phyloP scores from a whole-genome alignment of 1,140 invertebrate genomes.

The Sarcophaga bullata region DNA sequence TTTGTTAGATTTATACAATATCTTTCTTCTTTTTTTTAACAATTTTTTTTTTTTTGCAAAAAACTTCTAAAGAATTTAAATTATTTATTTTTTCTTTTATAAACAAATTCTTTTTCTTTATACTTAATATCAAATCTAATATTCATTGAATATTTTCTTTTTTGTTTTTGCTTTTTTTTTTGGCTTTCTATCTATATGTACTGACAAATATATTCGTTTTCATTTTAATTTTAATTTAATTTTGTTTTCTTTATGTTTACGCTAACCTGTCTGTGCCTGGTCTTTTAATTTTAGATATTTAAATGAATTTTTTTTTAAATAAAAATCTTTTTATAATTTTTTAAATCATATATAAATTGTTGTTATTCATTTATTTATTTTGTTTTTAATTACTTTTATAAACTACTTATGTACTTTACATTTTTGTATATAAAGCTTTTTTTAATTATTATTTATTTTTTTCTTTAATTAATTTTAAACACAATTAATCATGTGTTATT shows the following conservation, averaged over 20 bases:
- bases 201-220: not conserved
- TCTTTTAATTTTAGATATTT: not conserved
- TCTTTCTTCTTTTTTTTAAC: not conserved
- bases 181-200: not conserved
- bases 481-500: not conserved
- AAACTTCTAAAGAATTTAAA: too few species aligned
- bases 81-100: not conserved
- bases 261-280: too few species aligned
- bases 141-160: not conserved
- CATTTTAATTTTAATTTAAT: not conserved
- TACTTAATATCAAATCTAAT: not conserved
- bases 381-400: not conserved
- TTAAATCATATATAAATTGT: too few species aligned
- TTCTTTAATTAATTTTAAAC: not conserved
- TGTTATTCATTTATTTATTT: constrained; percentile 1
- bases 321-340: not conserved
- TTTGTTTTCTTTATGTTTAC: not conserved
- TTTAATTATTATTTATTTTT: constrained; percentile 29
- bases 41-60: not conserved
- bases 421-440: constrained; percentile 39
- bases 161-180: not conserved
- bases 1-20: constrained; percentile 3
- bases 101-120: not conserved
- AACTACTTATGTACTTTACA: constrained; percentile 6
- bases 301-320: not conserved